Percentiles rank a stretch among this genome's conserved stretches.
Conservation (phyloP, 2,113 vertebrate genomes). For the Phaethornis superciliosus region DNA sequence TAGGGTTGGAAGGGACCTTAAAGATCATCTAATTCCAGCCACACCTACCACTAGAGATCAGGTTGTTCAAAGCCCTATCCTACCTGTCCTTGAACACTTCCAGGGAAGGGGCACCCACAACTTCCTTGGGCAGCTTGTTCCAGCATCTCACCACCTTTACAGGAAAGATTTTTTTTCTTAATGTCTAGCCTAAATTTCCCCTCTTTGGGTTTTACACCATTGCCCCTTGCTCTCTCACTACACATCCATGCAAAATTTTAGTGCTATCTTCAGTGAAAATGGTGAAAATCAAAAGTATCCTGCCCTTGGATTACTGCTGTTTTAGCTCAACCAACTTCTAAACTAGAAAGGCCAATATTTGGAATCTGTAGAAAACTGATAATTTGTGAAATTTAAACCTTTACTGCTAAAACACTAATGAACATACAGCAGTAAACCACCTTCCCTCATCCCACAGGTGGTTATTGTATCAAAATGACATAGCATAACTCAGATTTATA, state of each 20-base stretch:
- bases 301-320: neutral
- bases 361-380: neutral
- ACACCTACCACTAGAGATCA: too few species aligned
- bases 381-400: neutral
- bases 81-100: too few species aligned
- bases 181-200: too few species aligned
- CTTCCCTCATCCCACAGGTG: neutral
- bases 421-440: neutral
- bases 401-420: neutral
- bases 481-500: neutral
- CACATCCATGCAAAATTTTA: neutral
- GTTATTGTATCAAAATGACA: neutral
- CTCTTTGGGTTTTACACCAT: too few species aligned
- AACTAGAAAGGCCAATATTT: neutral
- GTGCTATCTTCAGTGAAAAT: neutral
- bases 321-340: neutral
- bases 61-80: too few species aligned
- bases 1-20: too few species aligned
- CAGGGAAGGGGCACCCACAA: too few species aligned
- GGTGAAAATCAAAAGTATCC: neutral
- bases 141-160: too few species aligned
- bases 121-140: too few species aligned
- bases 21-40: too few species aligned
- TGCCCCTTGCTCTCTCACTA: too few species aligned
- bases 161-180: too few species aligned